Evolutionary conservation across 2,888 invertebrate genomes (phyloP), one percentile per base, ranked within the genome.

Genomic region (Mechanitis mazaeus): DNA sequence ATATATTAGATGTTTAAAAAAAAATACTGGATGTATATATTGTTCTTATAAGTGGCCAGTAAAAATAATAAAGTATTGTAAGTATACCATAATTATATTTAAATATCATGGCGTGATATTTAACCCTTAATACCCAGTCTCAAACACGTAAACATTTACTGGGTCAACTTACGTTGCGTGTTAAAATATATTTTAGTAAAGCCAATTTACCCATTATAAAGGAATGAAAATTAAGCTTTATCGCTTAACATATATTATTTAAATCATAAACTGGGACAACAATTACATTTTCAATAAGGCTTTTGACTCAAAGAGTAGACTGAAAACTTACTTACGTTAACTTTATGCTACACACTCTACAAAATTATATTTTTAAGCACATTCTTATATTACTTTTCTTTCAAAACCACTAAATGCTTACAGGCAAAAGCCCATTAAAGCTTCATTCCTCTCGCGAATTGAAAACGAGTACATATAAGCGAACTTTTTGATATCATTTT

Each of bases 361-460:
- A 31, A 50, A 50, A 50, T 31, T 31, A 50, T 31, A 28, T 28
- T 5, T 31, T 20, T 4, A 50, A 50, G 50, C 50, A 50, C 31
- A 31, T 50, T 50, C 31, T 50, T 50, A 31, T 6, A 31, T 50
- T 31, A 50, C 50, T 7, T 50, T 31, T 31, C 50, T 9, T 9
- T 31, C 50, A 50, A 31, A 50, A 50, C 47, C 47, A 28, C 28
- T 47, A 20, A n/a, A 31, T 50, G 9, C 31, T 31, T 31, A 20
- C 28, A 50, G 31, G 50, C 50, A 50, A 50, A 50, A 50, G 31
- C 60, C 60, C 53, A 54, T 66, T 62, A 64, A 66, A 66, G 66
- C 64, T 64, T 45, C 60, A 60, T 62, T 64, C 62, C 60, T 58
- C 56, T 57, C 38, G 50, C 28, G 58, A 58, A 61, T 50, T 11